phyloP scores from a whole-genome alignment of 2,888 invertebrate species.

The Heliconius cydno region DNA sequence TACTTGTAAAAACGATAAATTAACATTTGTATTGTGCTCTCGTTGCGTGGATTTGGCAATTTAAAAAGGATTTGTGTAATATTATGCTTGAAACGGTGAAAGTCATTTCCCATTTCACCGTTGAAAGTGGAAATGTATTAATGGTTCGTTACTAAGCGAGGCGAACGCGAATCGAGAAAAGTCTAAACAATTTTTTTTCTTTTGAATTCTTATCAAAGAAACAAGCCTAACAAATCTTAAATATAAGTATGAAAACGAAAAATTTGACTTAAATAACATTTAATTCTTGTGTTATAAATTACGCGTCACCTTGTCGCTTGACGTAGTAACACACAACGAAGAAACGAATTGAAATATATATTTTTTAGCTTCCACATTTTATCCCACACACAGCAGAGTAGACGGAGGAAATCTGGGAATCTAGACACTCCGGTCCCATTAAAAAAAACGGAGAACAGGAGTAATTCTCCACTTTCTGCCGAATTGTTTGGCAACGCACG shows the following conservation, averaged over 20 bases:
- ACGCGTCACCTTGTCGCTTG: too few relatives aligned
- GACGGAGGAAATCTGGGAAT: too few relatives aligned
- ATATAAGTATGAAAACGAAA: not conserved
- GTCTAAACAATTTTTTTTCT: not conserved
- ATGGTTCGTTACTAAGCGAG: constrained; percentile 3
- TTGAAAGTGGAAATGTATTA: constrained; percentile 18
- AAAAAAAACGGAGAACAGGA: too few relatives aligned
- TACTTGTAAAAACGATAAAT: constrained; percentile 22
- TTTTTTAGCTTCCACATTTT: too few relatives aligned
- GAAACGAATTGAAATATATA: too few relatives aligned
- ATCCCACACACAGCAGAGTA: too few relatives aligned
- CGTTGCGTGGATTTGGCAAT: constrained; percentile 24
- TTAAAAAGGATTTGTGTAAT: constrained; percentile 27
- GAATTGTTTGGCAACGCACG: too few relatives aligned
- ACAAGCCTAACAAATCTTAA: constrained; percentile 5
- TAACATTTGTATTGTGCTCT: constrained; percentile 21
- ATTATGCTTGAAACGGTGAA: constrained; percentile 23
- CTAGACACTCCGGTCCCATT: too few relatives aligned
- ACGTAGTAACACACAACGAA: too few relatives aligned
- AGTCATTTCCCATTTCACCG: constrained; percentile 18
- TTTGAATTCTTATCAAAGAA: constrained; percentile 8
- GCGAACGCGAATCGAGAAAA: not conserved
- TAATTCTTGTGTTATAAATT: not conserved
- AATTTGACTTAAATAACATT: not conserved
- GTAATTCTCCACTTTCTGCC: too few relatives aligned